A percentile compares a stretch with the other conserved stretches of the same genome.
Conservation (phyloP, 1,140 invertebrate genomes). For the Drosophila rufa region DNA sequence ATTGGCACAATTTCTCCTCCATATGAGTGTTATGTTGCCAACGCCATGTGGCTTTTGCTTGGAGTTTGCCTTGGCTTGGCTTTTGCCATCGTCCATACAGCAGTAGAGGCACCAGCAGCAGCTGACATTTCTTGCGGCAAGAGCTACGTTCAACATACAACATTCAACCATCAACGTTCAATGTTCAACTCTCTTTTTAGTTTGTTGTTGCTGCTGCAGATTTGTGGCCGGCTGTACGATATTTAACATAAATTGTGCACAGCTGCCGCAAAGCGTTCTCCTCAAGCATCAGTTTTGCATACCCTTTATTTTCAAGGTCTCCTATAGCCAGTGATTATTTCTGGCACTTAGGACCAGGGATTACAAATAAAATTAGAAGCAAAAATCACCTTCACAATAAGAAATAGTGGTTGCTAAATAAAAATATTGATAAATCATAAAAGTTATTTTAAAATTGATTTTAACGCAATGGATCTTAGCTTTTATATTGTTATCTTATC, state of each 20-base stretch:
- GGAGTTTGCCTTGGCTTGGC: slow-evolving; percentile 5
- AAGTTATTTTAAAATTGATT: too few species aligned
- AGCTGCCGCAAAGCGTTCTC: slow-evolving; percentile 51
- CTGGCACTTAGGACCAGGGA: background rate
- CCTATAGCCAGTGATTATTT: background rate
- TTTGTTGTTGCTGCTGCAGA: slow-evolving; percentile 44
- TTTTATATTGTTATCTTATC: too few species aligned
- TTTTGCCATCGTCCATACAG: slow-evolving; percentile 25
- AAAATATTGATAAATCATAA: too few species aligned
- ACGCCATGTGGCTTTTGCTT: slow-evolving; percentile 55
- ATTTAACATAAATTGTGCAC: slow-evolving; percentile 77
- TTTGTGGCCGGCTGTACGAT: slow-evolving; percentile 62
- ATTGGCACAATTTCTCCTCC: slow-evolving; percentile 80
- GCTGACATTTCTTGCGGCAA: slow-evolving; percentile 71
- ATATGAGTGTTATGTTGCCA: slow-evolving; percentile 74
- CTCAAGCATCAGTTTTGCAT: slow-evolving; percentile 30
- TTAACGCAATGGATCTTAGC: too few species aligned
- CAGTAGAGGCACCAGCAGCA: slow-evolving; percentile 39
- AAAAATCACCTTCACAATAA: background rate
- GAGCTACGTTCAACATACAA: slow-evolving; percentile 42
- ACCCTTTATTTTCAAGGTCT: slow-evolving; percentile 1
- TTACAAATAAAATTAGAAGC: background rate
- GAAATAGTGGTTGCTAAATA: background rate
- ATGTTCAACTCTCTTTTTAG: slow-evolving; percentile 53
- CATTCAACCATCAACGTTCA: slow-evolving; percentile 51